Percentiles rank a stretch among this genome's conserved stretches.
These are phyloP conservation scores for Aurelia aurita complex sp. Pacific DNA, from an alignment of 30 jellyfish, hydroid and myxozoan species.

Conservation along the genomic window DNA sequence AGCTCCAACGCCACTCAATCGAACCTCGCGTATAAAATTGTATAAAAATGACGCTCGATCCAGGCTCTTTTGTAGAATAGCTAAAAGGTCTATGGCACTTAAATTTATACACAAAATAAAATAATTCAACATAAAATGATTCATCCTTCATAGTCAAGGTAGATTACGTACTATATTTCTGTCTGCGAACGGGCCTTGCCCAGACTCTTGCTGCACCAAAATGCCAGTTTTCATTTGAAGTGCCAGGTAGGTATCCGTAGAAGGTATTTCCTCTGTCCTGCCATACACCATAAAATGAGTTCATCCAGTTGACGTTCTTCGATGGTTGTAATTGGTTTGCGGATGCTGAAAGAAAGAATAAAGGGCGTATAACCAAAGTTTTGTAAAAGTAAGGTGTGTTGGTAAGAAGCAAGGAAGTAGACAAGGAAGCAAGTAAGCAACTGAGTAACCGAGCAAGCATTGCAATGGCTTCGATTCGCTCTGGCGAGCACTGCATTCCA, in stretches of 20 bases:
- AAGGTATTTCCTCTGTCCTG: conserved; percentile 59
- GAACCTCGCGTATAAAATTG: too few species aligned
- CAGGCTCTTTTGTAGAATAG: too few species aligned
- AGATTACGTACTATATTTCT: conserved; percentile 55
- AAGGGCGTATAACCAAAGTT: too few species aligned
- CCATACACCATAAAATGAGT: conserved; percentile 67
- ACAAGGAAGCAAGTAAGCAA: too few species aligned
- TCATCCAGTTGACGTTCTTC: conserved; percentile 44
- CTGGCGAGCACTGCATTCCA: too few species aligned
- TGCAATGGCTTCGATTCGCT: too few species aligned
- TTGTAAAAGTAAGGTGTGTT: background rate
- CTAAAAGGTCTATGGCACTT: too few species aligned
- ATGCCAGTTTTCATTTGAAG: conserved; percentile 76
- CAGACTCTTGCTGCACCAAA: conserved; percentile 90
- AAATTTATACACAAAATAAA: too few species aligned
- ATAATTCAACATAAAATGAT: too few species aligned
- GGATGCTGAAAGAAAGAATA: conserved; percentile 23
- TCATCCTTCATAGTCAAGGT: background rate
- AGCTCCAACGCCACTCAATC: too few species aligned
- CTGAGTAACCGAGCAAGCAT: too few species aligned
- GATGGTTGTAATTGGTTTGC: conserved; percentile 33
- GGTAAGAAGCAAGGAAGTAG: background rate
- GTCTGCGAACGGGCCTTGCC: conserved; percentile 70
- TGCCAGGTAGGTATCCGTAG: conserved; percentile 72
- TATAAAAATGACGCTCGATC: too few species aligned